These are phyloP conservation scores for Drosophila mauritiana DNA, from an alignment of 1,140 invertebrate genomes.

Conservation along the genomic window DNA sequence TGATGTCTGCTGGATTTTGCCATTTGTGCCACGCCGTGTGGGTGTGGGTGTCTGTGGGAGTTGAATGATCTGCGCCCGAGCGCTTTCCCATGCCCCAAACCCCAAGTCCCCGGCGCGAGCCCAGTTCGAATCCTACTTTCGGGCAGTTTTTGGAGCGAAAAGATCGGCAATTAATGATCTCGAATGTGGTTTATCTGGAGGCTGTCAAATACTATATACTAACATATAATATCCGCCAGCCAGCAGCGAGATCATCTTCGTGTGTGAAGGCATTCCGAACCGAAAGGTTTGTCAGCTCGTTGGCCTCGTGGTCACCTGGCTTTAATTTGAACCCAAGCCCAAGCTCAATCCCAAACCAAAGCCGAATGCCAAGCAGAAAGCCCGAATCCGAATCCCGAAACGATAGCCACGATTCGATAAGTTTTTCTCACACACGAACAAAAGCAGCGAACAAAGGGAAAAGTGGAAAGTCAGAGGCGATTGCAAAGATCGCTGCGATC, in stretches of 20 bases:
- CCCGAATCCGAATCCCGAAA: slow-evolving; percentile 23
- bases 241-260: slow-evolving; percentile 47
- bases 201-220: slow-evolving; percentile 29
- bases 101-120: not conserved
- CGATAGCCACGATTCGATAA: slow-evolving; percentile 73
- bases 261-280: slow-evolving; percentile 56
- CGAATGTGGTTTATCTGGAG: slow-evolving; percentile 67
- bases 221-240: slow-evolving; percentile 7
- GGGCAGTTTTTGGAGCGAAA: slow-evolving; percentile 55
- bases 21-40: slow-evolving; percentile 47
- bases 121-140: slow-evolving; percentile 38
- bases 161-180: slow-evolving; percentile 76
- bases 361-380: not conserved
- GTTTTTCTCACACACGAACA: slow-evolving; percentile 78
- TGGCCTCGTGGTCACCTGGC: slow-evolving; percentile 79
- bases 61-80: slow-evolving; percentile 46
- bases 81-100: slow-evolving; percentile 45
- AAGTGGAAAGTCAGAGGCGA: slow-evolving; percentile 78
- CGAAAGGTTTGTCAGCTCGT: slow-evolving; percentile 78
- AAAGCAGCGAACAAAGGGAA: slow-evolving; percentile 59
- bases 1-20: slow-evolving; percentile 50
- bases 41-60: slow-evolving; percentile 55
- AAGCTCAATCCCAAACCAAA: not conserved
- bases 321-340: slow-evolving; percentile 59
- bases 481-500: slow-evolving; percentile 75